phyloP scores from a whole-genome alignment of 2,113 vertebrate species.

The Terrapene triunguis region DNA sequence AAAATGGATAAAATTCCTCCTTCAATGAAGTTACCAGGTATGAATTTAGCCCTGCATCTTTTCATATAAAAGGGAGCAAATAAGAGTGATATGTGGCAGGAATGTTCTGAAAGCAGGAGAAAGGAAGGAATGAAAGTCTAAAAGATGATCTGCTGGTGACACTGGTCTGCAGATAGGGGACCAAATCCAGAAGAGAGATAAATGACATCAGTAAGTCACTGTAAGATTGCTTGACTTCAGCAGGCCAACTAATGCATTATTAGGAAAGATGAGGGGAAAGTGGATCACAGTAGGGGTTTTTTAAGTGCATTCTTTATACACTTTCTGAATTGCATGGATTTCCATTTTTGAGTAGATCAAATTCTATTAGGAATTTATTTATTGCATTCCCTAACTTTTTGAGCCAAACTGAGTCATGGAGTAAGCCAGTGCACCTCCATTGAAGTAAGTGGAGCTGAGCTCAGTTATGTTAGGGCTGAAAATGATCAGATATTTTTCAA shows the following conservation, averaged over 20 bases:
- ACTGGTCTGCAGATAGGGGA: neutral
- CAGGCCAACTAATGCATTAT: neutral
- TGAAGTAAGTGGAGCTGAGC: neutral
- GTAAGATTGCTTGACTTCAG: conserved; percentile 1
- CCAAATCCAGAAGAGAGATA: neutral
- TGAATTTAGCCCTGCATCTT: neutral
- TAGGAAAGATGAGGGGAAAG: neutral
- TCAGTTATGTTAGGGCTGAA: neutral
- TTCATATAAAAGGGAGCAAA: neutral
- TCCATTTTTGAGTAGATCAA: conserved; percentile 33
- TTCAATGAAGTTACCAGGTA: conserved; percentile 8
- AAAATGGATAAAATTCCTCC: conserved; percentile 26
- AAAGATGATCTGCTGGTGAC: neutral
- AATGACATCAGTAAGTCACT: neutral
- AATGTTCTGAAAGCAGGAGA: neutral
- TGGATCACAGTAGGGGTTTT: neutral
- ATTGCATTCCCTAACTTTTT: neutral
- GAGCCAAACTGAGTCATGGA: neutral
- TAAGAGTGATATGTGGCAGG: neutral
- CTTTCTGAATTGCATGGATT: neutral
- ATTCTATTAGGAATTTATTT: neutral
- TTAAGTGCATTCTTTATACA: neutral
- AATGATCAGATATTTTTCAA: neutral
- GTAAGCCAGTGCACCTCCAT: neutral
- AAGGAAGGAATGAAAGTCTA: neutral